These are phyloP conservation scores for Aspidiotus destructor DNA, from an alignment of 2,888 invertebrate genomes.

Conservation along the genomic window DNA sequence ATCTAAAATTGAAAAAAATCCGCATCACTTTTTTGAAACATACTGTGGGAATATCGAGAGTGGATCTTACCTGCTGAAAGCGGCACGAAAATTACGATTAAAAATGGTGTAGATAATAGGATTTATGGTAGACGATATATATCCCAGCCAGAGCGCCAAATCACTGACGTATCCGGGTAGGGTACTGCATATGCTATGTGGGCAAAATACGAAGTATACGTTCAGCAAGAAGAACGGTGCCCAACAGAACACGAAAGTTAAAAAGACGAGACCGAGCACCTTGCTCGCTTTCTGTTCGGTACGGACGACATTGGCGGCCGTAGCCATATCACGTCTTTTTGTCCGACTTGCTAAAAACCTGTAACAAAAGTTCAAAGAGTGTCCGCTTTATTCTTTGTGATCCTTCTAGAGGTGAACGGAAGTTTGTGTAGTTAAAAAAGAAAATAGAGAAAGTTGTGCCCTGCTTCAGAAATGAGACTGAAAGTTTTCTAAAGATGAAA, in stretches of 20 bases:
- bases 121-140: slow-evolving; percentile 85
- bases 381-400: no score
- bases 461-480: no score
- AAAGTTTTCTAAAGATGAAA: no score
- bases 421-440: no score
- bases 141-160: slow-evolving; percentile 83
- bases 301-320: slow-evolving; percentile 72
- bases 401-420: no score
- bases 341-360: slow-evolving; percentile 49
- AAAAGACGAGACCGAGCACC: slow-evolving; percentile 81
- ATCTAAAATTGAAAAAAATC: slow-evolving; percentile 37
- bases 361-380: not conserved
- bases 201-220: slow-evolving; percentile 75
- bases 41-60: not conserved
- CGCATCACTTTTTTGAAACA: not conserved
- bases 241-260: slow-evolving; percentile 88
- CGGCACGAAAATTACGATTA: slow-evolving; percentile 78
- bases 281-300: slow-evolving; percentile 93
- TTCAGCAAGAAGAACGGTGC: slow-evolving; percentile 84
- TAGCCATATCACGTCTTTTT: slow-evolving; percentile 58
- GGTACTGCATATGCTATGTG: slow-evolving; percentile 59
- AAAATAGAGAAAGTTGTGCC: no score
- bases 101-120: slow-evolving; percentile 90
- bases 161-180: slow-evolving; percentile 67
- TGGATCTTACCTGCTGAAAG: slow-evolving; percentile 54